A percentile compares a stretch with the other conserved stretches of the same genome.
phyloP scores from a whole-genome alignment of 1,140 invertebrate species.

The Apis florea region DNA sequence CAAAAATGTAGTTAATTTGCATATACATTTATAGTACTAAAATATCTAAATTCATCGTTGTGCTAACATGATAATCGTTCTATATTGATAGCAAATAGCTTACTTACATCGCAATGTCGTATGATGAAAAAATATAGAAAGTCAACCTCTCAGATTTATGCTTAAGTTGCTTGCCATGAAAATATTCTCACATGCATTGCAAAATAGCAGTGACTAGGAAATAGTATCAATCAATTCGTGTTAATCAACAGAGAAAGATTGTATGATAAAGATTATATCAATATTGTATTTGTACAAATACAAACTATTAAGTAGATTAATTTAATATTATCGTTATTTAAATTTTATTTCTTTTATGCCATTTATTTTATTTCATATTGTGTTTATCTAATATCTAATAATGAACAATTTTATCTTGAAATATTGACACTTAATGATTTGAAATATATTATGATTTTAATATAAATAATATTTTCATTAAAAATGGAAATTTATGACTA shows the following conservation, averaged over 20 bases:
- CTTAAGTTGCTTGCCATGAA: conserved; percentile 32
- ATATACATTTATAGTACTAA: background rate
- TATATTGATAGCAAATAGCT: background rate
- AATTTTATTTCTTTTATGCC: too few relatives aligned
- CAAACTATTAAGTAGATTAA: background rate
- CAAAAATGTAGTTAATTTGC: too few relatives aligned
- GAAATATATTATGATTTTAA: background rate
- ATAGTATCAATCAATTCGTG: background rate
- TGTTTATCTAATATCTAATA: background rate
- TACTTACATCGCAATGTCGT: background rate
- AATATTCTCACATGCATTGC: conserved; percentile 24
- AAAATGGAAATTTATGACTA: too few relatives aligned
- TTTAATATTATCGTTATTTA: background rate
- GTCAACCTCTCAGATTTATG: conserved; percentile 14
- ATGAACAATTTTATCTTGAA: background rate
- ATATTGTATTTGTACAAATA: background rate
- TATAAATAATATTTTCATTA: too few relatives aligned
- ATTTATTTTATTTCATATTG: background rate
- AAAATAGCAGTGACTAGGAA: background rate
- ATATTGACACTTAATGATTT: background rate
- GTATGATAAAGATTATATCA: too few relatives aligned
- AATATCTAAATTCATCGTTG: background rate
- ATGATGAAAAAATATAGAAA: conserved; percentile 19
- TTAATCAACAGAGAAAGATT: background rate
- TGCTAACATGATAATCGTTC: background rate